Base-by-base conservation (phyloP, 2,797 vertebrate species). In the Sebastes elongatus region DNA sequence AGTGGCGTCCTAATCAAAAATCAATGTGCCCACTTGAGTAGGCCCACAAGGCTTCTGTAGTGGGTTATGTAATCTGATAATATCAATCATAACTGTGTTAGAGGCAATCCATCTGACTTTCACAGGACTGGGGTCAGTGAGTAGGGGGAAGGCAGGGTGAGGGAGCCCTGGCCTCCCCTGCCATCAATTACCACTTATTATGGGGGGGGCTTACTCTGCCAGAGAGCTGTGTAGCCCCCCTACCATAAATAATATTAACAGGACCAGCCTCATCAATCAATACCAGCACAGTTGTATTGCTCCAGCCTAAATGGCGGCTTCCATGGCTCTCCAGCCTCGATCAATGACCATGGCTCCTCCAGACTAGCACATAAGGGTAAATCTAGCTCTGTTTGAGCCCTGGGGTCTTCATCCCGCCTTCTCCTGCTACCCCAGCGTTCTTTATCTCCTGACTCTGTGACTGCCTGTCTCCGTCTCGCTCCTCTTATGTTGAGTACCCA, bases 171-270 rank as follows among this genome's bases (percentile, higher is more conserved):
- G 96, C 96, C 96, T 97, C 95, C 94, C 93, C 94, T 96, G 96
- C 96, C 95, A 95, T 97, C 97, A 99, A 99, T 99, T 97, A 98
- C 97, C 96, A 96, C 97, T 97, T 97, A 98, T 97, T 97, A 98
- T 96, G 90, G 92, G 89, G 95, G 95, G 95, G 96, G 86, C 76
- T 96, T 93, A 92, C 89, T 95, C 94, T 96, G 93, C 93, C 94
- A 95, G 91, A 93, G 95, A 95, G 93, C 94, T 89, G 82, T 93
- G 95, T 95, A 91, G 81, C 94, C 93, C 93, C 92, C 88, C 96
- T 91, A 93, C 96, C 95, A 96, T 98, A 98, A 98, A 97, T 98
- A 98, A 97, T 97, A 97, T 97, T 96, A 97, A 97, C 96, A 94
- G 94, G 94, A 94, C 95, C 95, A 85, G 88, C 93, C 92, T 96